These are phyloP conservation scores for Malurus splendens DNA, from an alignment of 2,797 vertebrate species.

Conservation along the genomic window DNA sequence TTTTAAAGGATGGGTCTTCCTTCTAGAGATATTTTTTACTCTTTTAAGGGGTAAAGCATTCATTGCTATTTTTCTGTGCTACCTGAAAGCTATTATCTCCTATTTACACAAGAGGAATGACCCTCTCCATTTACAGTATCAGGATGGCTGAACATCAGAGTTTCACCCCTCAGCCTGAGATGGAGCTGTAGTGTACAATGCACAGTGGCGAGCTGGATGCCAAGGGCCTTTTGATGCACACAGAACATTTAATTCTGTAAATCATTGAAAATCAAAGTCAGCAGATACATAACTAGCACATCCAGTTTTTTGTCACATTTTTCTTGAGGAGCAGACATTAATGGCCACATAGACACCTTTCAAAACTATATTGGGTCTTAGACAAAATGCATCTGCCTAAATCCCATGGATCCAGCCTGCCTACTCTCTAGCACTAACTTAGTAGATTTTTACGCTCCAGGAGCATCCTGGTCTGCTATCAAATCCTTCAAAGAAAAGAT, in stretches of 20 bases:
- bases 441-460: neutral
- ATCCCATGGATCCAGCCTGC: neutral
- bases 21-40: neutral
- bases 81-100: neutral
- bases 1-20: neutral
- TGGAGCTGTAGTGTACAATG: neutral
- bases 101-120: neutral
- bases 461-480: neutral
- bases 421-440: neutral
- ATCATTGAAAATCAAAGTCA: neutral
- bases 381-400: neutral
- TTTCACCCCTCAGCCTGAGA: neutral
- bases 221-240: neutral
- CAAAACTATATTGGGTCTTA: neutral
- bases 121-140: neutral
- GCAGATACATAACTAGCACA: neutral
- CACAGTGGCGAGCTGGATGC: neutral
- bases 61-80: neutral
- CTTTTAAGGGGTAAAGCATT: neutral
- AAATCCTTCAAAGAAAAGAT: neutral
- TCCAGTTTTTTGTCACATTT: neutral
- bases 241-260: neutral
- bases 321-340: neutral
- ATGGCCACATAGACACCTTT: neutral
- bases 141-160: neutral